Conservation (phyloP, 2,888 invertebrate species). For the Galerucella calmariensis region DNA sequence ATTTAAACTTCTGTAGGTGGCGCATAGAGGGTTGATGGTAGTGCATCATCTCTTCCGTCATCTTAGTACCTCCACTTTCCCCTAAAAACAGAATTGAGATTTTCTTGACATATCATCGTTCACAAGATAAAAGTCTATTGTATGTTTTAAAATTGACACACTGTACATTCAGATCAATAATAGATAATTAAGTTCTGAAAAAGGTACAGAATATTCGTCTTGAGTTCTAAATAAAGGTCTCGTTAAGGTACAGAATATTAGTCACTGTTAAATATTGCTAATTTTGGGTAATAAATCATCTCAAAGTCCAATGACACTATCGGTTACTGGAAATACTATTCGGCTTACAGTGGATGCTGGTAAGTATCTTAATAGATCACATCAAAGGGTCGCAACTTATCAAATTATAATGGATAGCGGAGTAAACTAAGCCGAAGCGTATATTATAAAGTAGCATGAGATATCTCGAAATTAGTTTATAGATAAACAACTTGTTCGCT, state of each 20-base stretch:
- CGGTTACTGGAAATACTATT: not conserved
- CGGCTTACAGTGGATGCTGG: not conserved
- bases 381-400: not conserved
- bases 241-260: not conserved
- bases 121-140: too few species aligned
- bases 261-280: not conserved
- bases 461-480: not conserved
- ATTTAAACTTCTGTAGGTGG: too few species aligned
- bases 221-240: not conserved
- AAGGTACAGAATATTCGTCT: not conserved
- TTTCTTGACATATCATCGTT: too few species aligned
- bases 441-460: not conserved
- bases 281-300: not conserved
- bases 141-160: too few species aligned
- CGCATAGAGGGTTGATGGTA: too few species aligned
- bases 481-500: conserved; percentile 26
- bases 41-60: too few species aligned
- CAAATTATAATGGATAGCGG: conserved; percentile 8
- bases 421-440: not conserved
- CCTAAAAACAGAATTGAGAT: too few species aligned
- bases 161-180: too few species aligned
- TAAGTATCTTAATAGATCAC: conserved; percentile 1
- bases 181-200: too few species aligned
- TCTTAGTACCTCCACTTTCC: too few species aligned
- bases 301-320: not conserved